Conservation (phyloP, 23 tunicate species). For the Aplidium turbinatum region DNA sequence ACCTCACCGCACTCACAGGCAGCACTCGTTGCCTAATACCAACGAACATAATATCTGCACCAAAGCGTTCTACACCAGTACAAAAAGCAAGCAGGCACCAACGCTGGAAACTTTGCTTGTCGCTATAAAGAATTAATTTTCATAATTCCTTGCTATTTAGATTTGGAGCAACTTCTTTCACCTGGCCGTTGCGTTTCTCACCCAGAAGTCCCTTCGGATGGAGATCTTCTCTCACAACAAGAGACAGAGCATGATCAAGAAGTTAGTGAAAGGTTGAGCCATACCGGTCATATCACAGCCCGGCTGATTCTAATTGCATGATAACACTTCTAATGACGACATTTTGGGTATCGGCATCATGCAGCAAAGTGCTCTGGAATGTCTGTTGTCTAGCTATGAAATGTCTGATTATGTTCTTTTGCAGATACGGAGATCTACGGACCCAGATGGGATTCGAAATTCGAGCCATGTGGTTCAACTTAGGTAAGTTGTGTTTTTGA, state of each 20-base stretch:
- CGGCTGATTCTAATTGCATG: too few species aligned
- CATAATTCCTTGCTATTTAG: constrained; percentile 43
- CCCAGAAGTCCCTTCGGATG: constrained; percentile 91
- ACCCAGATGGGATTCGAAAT: constrained; percentile 92
- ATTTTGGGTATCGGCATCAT: too few species aligned
- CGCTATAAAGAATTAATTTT: neutral
- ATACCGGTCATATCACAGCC: too few species aligned
- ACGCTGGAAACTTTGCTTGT: neutral
- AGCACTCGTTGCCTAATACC: too few species aligned
- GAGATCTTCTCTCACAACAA: constrained; percentile 77
- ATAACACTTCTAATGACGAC: too few species aligned
- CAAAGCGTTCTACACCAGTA: neutral
- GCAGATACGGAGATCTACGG: constrained; percentile 80
- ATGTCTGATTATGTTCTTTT: neutral
- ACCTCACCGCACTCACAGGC: too few species aligned
- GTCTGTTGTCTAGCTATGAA: neutral
- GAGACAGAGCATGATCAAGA: constrained; percentile 70
- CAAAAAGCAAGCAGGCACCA: neutral
- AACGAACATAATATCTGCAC: too few species aligned
- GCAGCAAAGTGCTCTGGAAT: neutral
- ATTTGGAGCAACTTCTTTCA: constrained; percentile 92
- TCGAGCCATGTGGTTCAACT: constrained; percentile 86
- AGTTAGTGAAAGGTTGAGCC: too few species aligned
- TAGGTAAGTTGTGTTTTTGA: constrained; percentile 87
- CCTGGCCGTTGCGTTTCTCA: constrained; percentile 81